Evolutionary conservation across 2,797 vertebrate species (phyloP), one percentile per base, ranked within the genome.

Genomic region (Microctenopoma stevenorrisi): DNA sequence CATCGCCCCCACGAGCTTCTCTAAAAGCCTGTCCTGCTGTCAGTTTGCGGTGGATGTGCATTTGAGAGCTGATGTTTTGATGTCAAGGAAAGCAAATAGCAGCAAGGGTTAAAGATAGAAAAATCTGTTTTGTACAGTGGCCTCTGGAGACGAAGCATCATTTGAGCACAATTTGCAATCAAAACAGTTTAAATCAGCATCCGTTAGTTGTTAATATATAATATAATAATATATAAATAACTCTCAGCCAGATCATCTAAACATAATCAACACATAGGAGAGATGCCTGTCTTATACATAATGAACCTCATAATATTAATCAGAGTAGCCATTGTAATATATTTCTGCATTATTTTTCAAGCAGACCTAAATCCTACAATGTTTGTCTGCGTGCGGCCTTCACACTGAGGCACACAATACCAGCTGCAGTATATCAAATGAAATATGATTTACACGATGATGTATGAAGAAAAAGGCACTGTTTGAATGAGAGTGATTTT

Each of bases 61-160:
- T 83, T 68, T 64, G 58, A 77, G 74, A 1, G 5, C 25, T 79
- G 82, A 74, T 72, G 74, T 82, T 87, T 86, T 68, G 58, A 88
- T 73, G 74, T 66, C 64, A 64, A 56, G 54, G 54, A 72, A 61
- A 50, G 60, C 49, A 50, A 85, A 74, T 46, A 49, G 68, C 60
- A 58, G 43, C 49, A 35, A 65, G 16, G 51, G 72, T 58, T 62
- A 73, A 44, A 66, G 40, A 71, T 42, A 62, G 65, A 33, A 15
- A 55, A 71, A 47, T 43, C 28, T 43, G 28, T 51, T 66, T 47
- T 43, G 22, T 22, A 22, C 22, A 22, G 22, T 22, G 22, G 22
- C 22, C 22, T 22, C 22, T 22, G 22, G 22, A 22, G 22, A 22
- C 22, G 22, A 22, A 22, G 22, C 22, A 22, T 22, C 22, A 22